Conservation (phyloP, 1,140 invertebrate genomes). For the Sipha flava region DNA sequence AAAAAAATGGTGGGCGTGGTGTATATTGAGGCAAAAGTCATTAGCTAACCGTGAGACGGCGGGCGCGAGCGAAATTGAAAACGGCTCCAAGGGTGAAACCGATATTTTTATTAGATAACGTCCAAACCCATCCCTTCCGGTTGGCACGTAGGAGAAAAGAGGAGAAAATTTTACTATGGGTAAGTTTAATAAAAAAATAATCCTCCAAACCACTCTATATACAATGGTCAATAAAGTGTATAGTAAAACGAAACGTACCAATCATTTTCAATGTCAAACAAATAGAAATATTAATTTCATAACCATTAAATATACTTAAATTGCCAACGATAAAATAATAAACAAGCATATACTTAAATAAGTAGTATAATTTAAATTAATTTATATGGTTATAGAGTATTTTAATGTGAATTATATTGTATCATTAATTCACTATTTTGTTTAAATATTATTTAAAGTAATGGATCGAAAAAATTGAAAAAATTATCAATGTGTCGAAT, state of each 20-base stretch:
- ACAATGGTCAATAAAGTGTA: conserved; percentile 16
- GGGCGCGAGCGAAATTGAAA: conserved; percentile 16
- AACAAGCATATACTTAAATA: too few relatives aligned
- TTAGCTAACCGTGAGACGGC: conserved; percentile 24
- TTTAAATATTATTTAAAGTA: too few relatives aligned
- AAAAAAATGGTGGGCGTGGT: conserved; percentile 4
- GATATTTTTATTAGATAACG: conserved; percentile 32
- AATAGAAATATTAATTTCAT: too few relatives aligned
- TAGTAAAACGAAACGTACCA: background rate
- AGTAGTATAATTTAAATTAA: too few relatives aligned
- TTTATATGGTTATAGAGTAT: too few relatives aligned
- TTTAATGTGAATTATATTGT: too few relatives aligned
- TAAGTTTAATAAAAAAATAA: conserved; percentile 27
- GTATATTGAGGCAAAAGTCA: conserved; percentile 31
- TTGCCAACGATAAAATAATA: too few relatives aligned
- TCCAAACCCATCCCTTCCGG: background rate
- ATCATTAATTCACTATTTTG: too few relatives aligned
- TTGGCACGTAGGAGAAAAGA: background rate
- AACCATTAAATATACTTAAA: too few relatives aligned
- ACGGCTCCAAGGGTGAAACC: conserved; percentile 27
- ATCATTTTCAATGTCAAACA: background rate
- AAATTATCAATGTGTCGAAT: too few relatives aligned
- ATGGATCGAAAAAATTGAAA: too few relatives aligned
- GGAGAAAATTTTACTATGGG: conserved; percentile 18
- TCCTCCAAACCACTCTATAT: background rate